Evolutionary conservation across 2,113 vertebrate genomes (phyloP), one percentile per base, ranked within the genome.

Genomic region (Amphilophus citrinellus): DNA sequence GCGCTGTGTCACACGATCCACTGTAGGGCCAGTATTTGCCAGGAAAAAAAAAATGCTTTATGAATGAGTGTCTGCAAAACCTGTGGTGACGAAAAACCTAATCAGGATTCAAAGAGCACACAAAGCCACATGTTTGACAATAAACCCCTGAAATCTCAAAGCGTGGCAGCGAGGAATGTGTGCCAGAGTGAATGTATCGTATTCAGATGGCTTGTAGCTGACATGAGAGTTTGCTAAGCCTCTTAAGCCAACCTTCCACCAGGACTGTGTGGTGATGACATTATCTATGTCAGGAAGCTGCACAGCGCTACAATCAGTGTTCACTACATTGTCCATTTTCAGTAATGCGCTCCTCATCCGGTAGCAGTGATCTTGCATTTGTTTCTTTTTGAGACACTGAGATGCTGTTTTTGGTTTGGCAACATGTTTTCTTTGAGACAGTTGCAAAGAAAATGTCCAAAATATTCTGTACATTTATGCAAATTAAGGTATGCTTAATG

Each of bases 141-240:
- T 56, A 73, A 77, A 89, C 85, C 87, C 83, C 78, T 66, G 35
- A 47, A 71, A 86, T 87, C 37, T 66, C 57, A 53, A 65, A 80
- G 78, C 56, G 32, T 77, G 82, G 57, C 83, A 22, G 77, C 27
- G 63, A 82, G 80, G 79, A 73, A 84, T 84, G 83, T 61, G 61
- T 80, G 86, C 73, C 17, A 6, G 53, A 37, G 73, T 79, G 86
- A 24, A 58, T 87, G 87, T 87, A 20, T 91, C 80, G 68, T 79
- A 80, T 88, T 86, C 81, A 62, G 66, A 76, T 76, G 79, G 80
- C 78, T 84, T 53, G 75, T 59, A 76, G 91, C 91, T 91, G 87
- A 93, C 89, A 91, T 68, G 91, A 88, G 87, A 78, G 85, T 88
- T 88, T 27, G 1, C 76, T 93, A 92, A 95, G 93, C 91, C 92